Conservation (phyloP, 2,113 vertebrate species). For the Penelope pileata region DNA sequence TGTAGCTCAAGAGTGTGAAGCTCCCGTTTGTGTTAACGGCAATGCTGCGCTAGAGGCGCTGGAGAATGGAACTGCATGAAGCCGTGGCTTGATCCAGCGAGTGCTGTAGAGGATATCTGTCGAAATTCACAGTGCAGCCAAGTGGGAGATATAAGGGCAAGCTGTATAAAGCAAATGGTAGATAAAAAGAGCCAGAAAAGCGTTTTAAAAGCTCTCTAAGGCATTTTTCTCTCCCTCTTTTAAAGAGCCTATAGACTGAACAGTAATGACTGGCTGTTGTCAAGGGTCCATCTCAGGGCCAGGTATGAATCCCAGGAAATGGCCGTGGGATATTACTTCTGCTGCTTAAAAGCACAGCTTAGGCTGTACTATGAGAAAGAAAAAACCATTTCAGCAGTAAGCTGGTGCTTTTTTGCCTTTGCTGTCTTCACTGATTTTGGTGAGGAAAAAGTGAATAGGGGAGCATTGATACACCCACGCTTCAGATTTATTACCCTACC, state of each 20-base stretch:
- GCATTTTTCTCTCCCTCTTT: background rate
- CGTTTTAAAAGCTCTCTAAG: background rate
- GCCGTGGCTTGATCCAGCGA: rapidly evolving
- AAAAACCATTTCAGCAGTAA: rapidly evolving
- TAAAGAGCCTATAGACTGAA: background rate
- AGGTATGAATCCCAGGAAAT: background rate
- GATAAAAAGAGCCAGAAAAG: background rate
- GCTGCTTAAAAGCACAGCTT: background rate
- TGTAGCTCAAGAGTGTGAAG: rapidly evolving
- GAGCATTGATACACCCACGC: background rate
- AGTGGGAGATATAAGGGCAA: background rate
- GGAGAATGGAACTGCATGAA: background rate
- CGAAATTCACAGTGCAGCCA: background rate
- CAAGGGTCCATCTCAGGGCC: background rate
- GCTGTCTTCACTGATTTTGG: background rate
- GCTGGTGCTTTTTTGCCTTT: background rate
- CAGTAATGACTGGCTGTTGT: background rate
- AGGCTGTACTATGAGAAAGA: background rate
- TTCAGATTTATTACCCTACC: background rate
- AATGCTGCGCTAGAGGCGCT: background rate
- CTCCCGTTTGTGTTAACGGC: background rate
- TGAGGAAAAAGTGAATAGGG: background rate
- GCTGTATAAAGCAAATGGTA: background rate
- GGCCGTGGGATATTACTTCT: background rate
- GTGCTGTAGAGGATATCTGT: background rate